phyloP scores from a whole-genome alignment of 1,140 invertebrate species.

The Bicyclus anynana region DNA sequence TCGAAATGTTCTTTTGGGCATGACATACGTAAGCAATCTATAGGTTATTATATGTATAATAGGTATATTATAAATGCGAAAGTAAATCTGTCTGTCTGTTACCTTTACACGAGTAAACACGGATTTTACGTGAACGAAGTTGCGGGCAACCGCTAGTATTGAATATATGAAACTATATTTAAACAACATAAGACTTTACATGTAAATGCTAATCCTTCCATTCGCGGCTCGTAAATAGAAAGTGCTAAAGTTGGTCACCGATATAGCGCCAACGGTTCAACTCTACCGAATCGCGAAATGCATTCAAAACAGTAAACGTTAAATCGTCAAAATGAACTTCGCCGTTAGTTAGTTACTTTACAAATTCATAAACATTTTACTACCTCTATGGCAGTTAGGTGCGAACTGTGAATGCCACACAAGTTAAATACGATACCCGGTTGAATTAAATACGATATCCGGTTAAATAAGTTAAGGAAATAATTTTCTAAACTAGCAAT shows the following conservation, averaged over 20 bases:
- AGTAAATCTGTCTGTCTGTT: too few species aligned
- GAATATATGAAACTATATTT: neutral
- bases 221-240: conserved; percentile 20
- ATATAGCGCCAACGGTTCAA: conserved; percentile 27
- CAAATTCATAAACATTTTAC: conserved; percentile 14
- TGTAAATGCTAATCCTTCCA: conserved; percentile 3
- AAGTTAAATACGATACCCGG: neutral
- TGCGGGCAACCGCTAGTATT: too few species aligned
- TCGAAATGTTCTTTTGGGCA: too few species aligned
- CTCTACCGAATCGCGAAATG: conserved; percentile 28
- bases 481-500: neutral
- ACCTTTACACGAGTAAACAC: too few species aligned
- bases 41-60: too few species aligned
- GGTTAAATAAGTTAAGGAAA: neutral
- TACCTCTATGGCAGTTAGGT: neutral
- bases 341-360: conserved; percentile 29
- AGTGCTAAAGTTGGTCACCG: conserved; percentile 30
- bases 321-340: conserved; percentile 13
- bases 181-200: neutral
- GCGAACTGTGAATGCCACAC: neutral
- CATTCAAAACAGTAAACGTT: conserved; percentile 33
- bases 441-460: too few species aligned
- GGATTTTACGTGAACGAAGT: too few species aligned
- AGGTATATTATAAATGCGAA: neutral
- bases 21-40: too few species aligned